Percentiles rank a stretch among this genome's conserved stretches.
Evolutionary conservation across 2,888 invertebrate genomes (phyloP).

Genomic region (Chironomus riparius): DNA sequence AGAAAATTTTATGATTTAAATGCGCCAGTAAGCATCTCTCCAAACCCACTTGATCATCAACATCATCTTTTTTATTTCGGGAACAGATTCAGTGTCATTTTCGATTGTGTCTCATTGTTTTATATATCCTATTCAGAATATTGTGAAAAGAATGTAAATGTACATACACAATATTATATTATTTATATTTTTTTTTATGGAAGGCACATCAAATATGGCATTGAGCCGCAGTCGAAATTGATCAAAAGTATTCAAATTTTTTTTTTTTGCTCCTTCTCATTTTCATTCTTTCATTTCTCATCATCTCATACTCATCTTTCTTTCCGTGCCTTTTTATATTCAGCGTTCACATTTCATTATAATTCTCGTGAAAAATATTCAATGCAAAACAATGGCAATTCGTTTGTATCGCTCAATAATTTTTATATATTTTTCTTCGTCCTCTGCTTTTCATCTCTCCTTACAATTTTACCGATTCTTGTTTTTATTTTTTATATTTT

Average conservation of each 20-base stretch:
- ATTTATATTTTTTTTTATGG: not conserved
- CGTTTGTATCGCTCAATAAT: not conserved
- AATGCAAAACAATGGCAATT: conserved; percentile 7
- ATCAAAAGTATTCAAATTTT: conserved; percentile 23
- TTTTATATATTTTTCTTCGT: not conserved
- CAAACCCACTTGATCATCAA: not conserved
- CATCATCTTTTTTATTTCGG: not conserved
- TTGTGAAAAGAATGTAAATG: too few species aligned
- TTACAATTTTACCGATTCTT: not conserved
- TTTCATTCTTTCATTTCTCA: not conserved
- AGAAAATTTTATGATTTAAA: not conserved
- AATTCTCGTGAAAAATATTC: not conserved
- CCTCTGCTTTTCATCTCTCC: not conserved
- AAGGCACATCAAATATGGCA: not conserved
- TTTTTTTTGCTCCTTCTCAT: too few species aligned
- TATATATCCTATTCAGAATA: not conserved
- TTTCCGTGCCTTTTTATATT: not conserved
- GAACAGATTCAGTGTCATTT: not conserved
- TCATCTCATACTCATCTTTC: conserved; percentile 13
- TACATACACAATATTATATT: too few species aligned
- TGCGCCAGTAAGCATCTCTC: not conserved
- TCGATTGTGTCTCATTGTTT: conserved; percentile 5
- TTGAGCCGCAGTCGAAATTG: conserved; percentile 4
- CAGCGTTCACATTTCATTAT: not conserved
- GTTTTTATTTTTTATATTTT: not conserved